phyloP scores from a whole-genome alignment of 2,888 invertebrate species.

The Agrilus cyanescens region DNA sequence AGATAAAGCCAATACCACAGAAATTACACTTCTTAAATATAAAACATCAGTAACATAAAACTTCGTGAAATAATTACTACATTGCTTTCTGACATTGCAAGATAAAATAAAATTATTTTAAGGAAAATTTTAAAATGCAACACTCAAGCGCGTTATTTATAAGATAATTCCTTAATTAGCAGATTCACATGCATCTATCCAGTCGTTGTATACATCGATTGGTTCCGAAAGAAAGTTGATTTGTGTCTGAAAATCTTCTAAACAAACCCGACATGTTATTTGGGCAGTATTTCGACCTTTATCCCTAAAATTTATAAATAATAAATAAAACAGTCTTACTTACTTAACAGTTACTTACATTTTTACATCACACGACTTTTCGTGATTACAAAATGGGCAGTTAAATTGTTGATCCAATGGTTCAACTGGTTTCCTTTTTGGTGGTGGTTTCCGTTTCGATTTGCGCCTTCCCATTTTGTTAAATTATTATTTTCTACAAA shows the following conservation, averaged over 20 bases:
- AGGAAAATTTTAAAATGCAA: no score
- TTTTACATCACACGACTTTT: slow-evolving; percentile 98
- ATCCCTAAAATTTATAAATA: slow-evolving; percentile 58
- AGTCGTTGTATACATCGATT: slow-evolving; percentile 97
- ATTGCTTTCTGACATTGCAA: no score
- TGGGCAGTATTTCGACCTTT: slow-evolving; percentile 86
- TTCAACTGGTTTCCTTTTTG: slow-evolving; percentile 83
- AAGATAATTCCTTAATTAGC: slow-evolving; percentile 54
- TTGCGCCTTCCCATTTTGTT: slow-evolving; percentile 84
- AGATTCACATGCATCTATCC: slow-evolving; percentile 98
- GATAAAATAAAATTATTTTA: background rate
- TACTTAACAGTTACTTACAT: slow-evolving; percentile 62
- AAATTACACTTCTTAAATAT: no score
- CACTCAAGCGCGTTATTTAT: background rate
- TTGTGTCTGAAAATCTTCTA: slow-evolving; percentile 93
- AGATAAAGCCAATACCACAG: no score
- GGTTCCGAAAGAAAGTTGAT: slow-evolving; percentile 95
- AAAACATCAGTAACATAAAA: no score
- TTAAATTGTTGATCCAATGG: slow-evolving; percentile 94
- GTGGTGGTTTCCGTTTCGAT: slow-evolving; percentile 95
- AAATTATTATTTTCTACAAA: background rate
- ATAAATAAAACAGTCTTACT: slow-evolving; percentile 1
- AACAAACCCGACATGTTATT: slow-evolving; percentile 89
- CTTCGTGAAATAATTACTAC: no score
- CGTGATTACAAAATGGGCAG: slow-evolving; percentile 99